Conservation (phyloP, 2,888 invertebrate species). For the Plebejus anna region DNA sequence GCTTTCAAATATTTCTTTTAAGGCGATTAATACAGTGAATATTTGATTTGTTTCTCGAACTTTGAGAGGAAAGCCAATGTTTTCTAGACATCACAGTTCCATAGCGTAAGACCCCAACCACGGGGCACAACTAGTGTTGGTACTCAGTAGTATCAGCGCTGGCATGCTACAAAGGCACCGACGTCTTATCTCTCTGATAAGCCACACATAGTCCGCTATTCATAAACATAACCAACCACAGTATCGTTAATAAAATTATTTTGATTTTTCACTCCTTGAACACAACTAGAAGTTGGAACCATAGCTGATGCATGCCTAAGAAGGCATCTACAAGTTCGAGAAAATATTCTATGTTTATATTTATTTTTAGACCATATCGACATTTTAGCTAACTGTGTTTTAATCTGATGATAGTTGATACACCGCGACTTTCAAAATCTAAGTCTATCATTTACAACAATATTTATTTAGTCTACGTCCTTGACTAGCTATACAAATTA, state of each 20-base stretch:
- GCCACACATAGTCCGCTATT: not conserved
- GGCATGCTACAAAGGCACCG: not conserved
- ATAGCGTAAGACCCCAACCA: not conserved
- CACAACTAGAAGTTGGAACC: not conserved
- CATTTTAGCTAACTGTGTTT: no score
- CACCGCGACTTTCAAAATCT: no score
- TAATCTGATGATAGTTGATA: no score
- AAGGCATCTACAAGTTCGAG: no score
- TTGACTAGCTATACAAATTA: no score
- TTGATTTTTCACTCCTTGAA: not conserved
- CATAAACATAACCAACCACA: not conserved
- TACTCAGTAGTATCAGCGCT: not conserved
- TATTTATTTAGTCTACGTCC: no score
- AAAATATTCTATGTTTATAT: no score
- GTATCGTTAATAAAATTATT: not conserved
- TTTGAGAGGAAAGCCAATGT: not conserved
- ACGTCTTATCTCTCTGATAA: constrained; percentile 2
- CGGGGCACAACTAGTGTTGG: not conserved
- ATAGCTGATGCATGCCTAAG: no score
- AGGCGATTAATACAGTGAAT: no score
- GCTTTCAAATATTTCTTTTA: no score
- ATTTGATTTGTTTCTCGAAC: not conserved
- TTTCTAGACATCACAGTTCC: not conserved
- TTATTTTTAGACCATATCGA: no score
- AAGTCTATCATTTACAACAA: no score